A percentile compares a stretch with the other conserved stretches of the same genome.
Conservation (phyloP, 2,113 vertebrate species). For the Cromileptes altivelis region DNA sequence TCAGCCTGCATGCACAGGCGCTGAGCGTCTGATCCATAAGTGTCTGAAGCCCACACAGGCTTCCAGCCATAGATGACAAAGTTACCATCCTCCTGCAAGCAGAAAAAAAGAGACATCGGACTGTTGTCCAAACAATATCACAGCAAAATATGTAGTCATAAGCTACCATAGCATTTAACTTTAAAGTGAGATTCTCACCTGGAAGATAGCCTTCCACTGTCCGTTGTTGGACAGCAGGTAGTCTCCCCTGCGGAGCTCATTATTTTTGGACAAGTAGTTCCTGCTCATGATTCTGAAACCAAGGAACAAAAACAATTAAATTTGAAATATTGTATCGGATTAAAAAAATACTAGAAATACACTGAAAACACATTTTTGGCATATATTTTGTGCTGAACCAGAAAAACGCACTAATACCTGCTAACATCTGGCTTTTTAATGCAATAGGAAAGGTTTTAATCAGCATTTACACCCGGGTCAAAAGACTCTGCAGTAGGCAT, state of each 20-base stretch:
- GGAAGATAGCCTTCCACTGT: conserved; percentile 50
- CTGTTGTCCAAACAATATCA: no score
- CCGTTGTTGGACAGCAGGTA: conserved; percentile 56
- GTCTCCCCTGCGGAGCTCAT: conserved; percentile 58
- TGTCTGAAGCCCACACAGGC: conserved; percentile 47
- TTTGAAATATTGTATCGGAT: not conserved
- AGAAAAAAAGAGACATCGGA: not conserved
- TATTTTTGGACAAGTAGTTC: conserved; percentile 50
- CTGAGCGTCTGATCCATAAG: accelerated
- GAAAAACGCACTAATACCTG: no score
- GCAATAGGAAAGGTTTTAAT: no score
- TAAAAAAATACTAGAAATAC: not conserved
- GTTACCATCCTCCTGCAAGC: conserved; percentile 61
- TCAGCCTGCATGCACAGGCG: conserved; percentile 64
- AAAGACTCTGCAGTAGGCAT: no score
- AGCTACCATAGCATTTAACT: no score
- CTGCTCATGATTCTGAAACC: conserved; percentile 63
- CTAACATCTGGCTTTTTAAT: no score
- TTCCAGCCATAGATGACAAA: conserved; percentile 65
- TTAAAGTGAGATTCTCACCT: conserved; percentile 28
- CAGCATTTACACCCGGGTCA: no score
- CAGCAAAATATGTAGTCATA: no score
- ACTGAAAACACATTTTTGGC: not conserved
- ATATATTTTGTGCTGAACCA: no score
- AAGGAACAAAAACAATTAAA: not conserved